phyloP scores from a whole-genome alignment of 2,797 vertebrate species.

The Enteromius trimaculatus region DNA sequence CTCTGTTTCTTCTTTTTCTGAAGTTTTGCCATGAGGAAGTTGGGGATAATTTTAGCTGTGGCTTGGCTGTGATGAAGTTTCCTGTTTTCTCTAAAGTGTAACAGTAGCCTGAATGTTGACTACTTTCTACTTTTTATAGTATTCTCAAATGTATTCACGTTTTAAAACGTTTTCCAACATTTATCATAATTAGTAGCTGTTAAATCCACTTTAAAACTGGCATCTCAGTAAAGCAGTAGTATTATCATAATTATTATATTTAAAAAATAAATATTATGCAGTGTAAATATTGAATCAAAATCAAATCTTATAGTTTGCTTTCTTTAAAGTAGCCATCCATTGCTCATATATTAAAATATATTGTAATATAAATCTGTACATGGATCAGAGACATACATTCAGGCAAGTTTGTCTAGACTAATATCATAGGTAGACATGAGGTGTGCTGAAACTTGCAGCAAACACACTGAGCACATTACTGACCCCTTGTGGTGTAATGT shows the following conservation, averaged over 20 bases:
- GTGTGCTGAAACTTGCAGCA: background rate
- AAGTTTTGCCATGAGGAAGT: slow-evolving; percentile 73
- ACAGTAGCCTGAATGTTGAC: slow-evolving; percentile 22
- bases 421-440: background rate
- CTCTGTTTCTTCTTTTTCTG: slow-evolving; percentile 64
- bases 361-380: background rate
- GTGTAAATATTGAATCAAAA: background rate
- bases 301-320: background rate
- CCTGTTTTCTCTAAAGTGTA: slow-evolving; percentile 71
- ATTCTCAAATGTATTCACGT: background rate
- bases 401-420: background rate
- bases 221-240: background rate
- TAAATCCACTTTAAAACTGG: background rate
- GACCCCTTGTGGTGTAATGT: background rate
- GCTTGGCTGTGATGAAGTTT: slow-evolving; percentile 71
- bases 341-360: background rate
- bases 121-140: background rate
- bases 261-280: background rate
- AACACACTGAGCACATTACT: background rate
- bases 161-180: background rate
- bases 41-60: slow-evolving; percentile 72
- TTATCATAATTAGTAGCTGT: background rate
- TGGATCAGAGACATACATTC: background rate
- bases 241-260: no score
- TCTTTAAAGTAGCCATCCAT: background rate